Base-by-base conservation (phyloP, 2,888 invertebrate species). In the Zonitis immaculata region DNA sequence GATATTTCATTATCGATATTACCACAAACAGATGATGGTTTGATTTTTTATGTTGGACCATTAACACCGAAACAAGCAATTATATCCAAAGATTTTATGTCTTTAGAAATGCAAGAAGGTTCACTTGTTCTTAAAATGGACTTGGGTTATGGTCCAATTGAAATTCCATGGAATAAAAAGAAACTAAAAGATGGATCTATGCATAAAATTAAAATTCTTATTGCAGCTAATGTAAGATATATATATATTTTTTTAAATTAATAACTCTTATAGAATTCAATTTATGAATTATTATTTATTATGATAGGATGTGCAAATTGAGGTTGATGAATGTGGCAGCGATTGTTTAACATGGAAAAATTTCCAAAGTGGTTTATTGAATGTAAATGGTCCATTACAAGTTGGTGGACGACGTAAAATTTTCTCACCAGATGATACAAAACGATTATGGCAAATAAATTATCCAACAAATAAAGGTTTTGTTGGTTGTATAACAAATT, bases 31-130 rank as follows among this genome's bases (percentile, higher is more conserved):
- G 84, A 85, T 42, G 84, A 89, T 75, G 95, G 93, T 3, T 79
- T 97, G 8, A 82, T 98, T 32, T 89, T 97, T 76, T 98, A 96
- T 73, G 81, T 91, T 69, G 97, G 97, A 1, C 97, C 97, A 0
- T 51, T 66, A 43, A 69, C 63, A 14, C 42, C 50, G 57, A 79
- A 80, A 62, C 86, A 85, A 69, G 81, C 83, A 0, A 72, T 86
- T 49, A 80, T 83, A 52, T 80, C 89, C 12, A 83, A 82, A 80
- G 97, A 97, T 79, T 97, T 95, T 75, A 86, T 98, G 78, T 86
- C 95, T 0, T 76, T 98, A 58, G 94, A 96, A 72, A 77, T 98
- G 43, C 79, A 83, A 6, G 83, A 88, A 32, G 95, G 96, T n/a
- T 87, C 81, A 70, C 91, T 90, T 0, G 82, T 89, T 0, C 78